Evolutionary conservation across 1,140 invertebrate genomes (phyloP).

Genomic region (Papilio helenus): DNA sequence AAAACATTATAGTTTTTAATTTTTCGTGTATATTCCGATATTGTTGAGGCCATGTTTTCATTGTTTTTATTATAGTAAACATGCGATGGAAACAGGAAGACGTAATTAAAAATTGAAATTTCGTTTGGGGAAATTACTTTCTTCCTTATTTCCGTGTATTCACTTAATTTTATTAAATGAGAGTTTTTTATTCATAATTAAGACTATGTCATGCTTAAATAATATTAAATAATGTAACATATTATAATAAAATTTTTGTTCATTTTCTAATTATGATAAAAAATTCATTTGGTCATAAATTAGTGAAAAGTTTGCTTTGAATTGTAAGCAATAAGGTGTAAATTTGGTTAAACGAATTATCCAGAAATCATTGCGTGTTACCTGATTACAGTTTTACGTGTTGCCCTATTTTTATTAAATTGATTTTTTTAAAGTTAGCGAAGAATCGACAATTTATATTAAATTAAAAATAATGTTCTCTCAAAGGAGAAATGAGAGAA

Average conservation of each 20-base stretch:
- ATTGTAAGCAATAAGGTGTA: background rate
- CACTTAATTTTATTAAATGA: background rate
- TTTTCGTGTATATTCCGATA: background rate
- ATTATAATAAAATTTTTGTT: background rate
- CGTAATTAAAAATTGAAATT: background rate
- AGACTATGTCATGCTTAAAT: background rate
- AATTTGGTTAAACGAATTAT: background rate
- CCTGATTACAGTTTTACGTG: slow-evolving; percentile 13
- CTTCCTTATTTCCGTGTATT: background rate
- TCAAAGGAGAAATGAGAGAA: too few relatives aligned
- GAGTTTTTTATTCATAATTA: background rate
- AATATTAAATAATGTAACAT: background rate
- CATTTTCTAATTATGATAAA: background rate
- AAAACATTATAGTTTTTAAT: background rate
- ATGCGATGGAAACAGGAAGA: background rate
- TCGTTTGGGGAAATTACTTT: background rate
- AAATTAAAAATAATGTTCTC: background rate
- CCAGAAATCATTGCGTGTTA: slow-evolving; percentile 8
- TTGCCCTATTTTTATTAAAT: slow-evolving; percentile 12
- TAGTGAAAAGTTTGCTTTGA: background rate
- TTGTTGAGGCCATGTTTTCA: background rate
- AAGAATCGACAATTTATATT: background rate
- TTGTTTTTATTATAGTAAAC: slow-evolving; percentile 8
- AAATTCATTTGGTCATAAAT: background rate
- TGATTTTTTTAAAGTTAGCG: background rate